These are phyloP conservation scores for Atethmia centrago DNA, from an alignment of 2,888 invertebrate genomes.

Conservation along the genomic window DNA sequence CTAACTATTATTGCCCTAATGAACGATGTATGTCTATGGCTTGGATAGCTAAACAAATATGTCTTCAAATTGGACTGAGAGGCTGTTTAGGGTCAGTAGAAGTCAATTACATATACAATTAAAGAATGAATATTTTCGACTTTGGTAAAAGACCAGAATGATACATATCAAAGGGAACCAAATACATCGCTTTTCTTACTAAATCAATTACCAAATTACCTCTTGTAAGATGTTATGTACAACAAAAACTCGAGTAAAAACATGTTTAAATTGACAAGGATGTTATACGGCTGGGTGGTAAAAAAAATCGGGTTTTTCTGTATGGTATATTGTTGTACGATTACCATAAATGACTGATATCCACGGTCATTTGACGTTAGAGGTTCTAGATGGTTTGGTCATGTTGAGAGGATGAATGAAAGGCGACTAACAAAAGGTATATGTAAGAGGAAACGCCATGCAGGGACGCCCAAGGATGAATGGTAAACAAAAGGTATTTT, in stretches of 20 bases:
- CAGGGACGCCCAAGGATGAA: no score
- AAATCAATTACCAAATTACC: neutral
- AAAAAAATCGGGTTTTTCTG: slow-evolving; percentile 15
- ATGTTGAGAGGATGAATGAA: no score
- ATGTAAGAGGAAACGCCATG: no score
- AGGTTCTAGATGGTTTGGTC: no score
- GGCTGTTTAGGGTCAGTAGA: no score
- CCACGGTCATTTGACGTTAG: neutral
- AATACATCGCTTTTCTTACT: neutral
- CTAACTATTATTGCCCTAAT: neutral
- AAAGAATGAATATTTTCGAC: no score
- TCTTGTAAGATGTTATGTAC: neutral
- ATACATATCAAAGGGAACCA: neutral
- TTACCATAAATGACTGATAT: neutral
- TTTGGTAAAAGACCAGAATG: no score
- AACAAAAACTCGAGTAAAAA: slow-evolving; percentile 20
- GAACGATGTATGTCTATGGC: neutral
- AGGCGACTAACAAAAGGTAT: no score
- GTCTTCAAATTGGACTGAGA: no score
- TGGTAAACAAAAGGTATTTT: no score
- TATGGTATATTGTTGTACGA: neutral
- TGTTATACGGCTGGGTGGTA: neutral
- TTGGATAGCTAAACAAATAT: no score
- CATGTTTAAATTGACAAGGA: slow-evolving; percentile 8
- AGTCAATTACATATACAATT: no score